These are phyloP conservation scores for Callinectes sapidus DNA, from an alignment of 2,888 invertebrate genomes.

Conservation along the genomic window DNA sequence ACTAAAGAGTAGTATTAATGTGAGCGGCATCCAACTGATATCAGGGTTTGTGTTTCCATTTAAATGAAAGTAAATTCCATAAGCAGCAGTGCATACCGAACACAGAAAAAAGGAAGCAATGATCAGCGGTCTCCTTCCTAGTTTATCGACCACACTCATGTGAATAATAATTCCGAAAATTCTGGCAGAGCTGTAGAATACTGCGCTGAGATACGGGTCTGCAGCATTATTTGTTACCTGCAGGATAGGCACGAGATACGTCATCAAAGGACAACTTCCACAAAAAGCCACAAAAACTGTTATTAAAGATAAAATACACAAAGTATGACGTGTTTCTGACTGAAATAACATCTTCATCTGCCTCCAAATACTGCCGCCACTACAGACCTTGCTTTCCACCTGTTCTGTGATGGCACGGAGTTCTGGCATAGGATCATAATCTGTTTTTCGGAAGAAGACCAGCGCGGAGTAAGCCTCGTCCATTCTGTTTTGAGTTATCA, in stretches of 20 bases:
- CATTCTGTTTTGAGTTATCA: conserved; percentile 49
- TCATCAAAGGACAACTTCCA: conserved; percentile 44
- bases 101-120: conserved; percentile 40
- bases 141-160: conserved; percentile 47
- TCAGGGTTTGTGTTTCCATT: background rate
- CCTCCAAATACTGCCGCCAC: background rate
- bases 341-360: conserved; percentile 52
- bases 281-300: conserved; percentile 42
- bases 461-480: conserved; percentile 60
- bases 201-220: conserved; percentile 51
- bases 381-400: background rate
- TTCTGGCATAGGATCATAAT: conserved; percentile 51
- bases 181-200: conserved; percentile 36
- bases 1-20: conserved; percentile 42
- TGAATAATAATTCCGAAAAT: conserved; percentile 50
- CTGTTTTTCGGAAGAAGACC: conserved; percentile 59
- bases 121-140: conserved; percentile 52
- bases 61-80: conserved; percentile 55
- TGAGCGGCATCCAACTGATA: conserved; percentile 56
- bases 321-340: background rate
- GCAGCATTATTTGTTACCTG: conserved; percentile 34
- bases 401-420: conserved; percentile 57
- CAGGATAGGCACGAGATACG: conserved; percentile 61
- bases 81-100: conserved; percentile 34
- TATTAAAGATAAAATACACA: conserved; percentile 44